Evolutionary conservation across 2,113 vertebrate species (phyloP).

Genomic region (Platycercus adscitus): DNA sequence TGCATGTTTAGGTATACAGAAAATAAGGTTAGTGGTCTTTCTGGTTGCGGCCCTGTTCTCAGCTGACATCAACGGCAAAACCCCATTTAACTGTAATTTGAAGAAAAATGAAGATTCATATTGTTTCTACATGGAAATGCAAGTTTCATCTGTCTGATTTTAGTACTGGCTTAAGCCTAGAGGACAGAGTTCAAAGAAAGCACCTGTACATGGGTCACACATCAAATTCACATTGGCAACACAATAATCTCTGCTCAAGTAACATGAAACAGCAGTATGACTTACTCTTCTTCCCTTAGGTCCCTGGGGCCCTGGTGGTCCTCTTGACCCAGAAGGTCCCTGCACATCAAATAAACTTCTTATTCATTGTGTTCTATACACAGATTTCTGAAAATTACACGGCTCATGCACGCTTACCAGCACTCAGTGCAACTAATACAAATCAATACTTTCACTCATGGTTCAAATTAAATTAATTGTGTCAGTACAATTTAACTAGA

Average conservation of each 20-base stretch:
- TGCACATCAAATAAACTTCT: slow-evolving; percentile 53
- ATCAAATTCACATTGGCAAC: neutral
- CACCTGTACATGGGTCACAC: neutral
- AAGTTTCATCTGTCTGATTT: neutral
- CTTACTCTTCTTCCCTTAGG: slow-evolving; percentile 92
- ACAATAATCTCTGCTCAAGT: neutral
- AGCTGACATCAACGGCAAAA: neutral
- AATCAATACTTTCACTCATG: neutral
- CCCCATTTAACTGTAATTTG: neutral
- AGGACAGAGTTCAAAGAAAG: neutral
- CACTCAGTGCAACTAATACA: neutral
- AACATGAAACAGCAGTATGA: neutral
- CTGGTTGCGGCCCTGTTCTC: neutral
- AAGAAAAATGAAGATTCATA: neutral
- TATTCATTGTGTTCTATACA: neutral
- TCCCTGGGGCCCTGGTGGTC: slow-evolving; percentile 83
- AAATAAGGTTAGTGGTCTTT: neutral
- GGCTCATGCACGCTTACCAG: neutral
- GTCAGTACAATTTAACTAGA: neutral
- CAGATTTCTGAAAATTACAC: neutral
- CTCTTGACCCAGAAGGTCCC: slow-evolving; percentile 87
- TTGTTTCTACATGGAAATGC: neutral
- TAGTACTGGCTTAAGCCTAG: neutral
- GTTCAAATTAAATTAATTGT: neutral
- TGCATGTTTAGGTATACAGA: neutral